phyloP scores from a whole-genome alignment of 37 sponge, comb jelly and placozoan genomes.

The Eunapius fragilis region DNA sequence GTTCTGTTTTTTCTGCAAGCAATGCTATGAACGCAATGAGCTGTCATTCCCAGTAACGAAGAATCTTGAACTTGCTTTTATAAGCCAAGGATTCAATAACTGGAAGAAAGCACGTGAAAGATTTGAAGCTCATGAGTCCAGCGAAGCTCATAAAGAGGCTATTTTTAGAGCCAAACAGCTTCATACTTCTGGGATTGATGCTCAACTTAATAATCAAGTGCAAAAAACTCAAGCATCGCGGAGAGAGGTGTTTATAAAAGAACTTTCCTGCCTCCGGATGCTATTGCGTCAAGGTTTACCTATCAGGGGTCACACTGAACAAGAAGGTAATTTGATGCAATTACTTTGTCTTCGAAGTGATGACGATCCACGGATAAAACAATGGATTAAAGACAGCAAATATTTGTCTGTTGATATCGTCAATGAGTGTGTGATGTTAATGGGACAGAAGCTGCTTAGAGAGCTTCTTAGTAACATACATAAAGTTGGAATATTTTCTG shows the following conservation, averaged over 20 bases:
- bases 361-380: constrained; percentile 18
- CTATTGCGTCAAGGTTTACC: constrained; percentile 49
- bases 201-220: constrained; percentile 3
- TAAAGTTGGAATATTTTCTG: constrained; percentile 9
- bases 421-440: constrained; percentile 33
- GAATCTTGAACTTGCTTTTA: constrained; percentile 8
- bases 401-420: constrained; percentile 43
- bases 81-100: constrained; percentile 19
- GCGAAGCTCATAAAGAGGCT: constrained; percentile 16
- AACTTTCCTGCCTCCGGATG: constrained; percentile 21
- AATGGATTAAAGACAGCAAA: constrained; percentile 14
- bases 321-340: constrained; percentile 55
- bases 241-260: constrained; percentile 31
- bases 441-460: not conserved
- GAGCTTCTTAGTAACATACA: constrained; percentile 11
- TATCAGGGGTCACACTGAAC: constrained; percentile 48
- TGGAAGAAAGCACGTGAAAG: constrained; percentile 6
- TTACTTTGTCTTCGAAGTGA: constrained; percentile 16
- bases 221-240: constrained; percentile 5
- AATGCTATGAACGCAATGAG: not conserved
- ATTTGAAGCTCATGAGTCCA: constrained; percentile 8
- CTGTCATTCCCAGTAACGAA: not conserved
- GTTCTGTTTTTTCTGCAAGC: not conserved
- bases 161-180: not conserved
- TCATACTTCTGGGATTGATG: not conserved